Percentiles rank a stretch among this genome's conserved stretches.
Evolutionary conservation across 2,113 vertebrate species (phyloP).

Genomic region (Nothoprocta pentlandii): DNA sequence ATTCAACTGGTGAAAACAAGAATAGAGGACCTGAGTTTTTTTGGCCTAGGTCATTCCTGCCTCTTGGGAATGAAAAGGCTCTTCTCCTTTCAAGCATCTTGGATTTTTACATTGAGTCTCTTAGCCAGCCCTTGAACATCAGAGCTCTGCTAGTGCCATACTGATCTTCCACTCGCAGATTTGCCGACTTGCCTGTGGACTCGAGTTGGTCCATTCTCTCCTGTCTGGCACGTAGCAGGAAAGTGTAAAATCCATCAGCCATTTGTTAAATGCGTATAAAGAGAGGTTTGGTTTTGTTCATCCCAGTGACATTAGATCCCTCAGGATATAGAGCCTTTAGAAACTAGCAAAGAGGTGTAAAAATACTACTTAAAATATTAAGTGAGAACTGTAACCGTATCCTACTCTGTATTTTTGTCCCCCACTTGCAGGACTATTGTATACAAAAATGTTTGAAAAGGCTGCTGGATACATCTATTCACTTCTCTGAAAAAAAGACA

Average conservation of each 20-base stretch:
- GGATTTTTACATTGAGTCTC: neutral
- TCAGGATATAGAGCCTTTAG: neutral
- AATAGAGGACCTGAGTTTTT: neutral
- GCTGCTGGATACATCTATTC: neutral
- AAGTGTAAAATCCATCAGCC: neutral
- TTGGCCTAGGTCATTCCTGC: neutral
- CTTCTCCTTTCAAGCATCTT: neutral
- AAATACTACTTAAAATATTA: slow-evolving; percentile 7
- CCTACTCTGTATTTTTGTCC: neutral
- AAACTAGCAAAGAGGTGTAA: neutral
- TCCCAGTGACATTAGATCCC: neutral
- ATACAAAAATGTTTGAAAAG: neutral
- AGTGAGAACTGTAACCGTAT: neutral
- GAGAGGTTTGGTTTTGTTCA: neutral
- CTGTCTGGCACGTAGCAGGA: neutral
- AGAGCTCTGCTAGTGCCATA: neutral
- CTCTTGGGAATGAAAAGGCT: neutral
- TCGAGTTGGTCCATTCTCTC: neutral
- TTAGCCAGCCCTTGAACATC: neutral
- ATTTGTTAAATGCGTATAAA: neutral
- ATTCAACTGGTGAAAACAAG: neutral
- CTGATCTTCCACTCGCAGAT: neutral
- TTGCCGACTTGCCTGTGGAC: neutral
- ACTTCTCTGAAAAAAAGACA: neutral
- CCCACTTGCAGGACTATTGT: neutral